A percentile compares a stretch with the other conserved stretches of the same genome.
These are phyloP conservation scores for Sprattus sprattus DNA, from an alignment of 2,113 vertebrate genomes.

Conservation along the genomic window DNA sequence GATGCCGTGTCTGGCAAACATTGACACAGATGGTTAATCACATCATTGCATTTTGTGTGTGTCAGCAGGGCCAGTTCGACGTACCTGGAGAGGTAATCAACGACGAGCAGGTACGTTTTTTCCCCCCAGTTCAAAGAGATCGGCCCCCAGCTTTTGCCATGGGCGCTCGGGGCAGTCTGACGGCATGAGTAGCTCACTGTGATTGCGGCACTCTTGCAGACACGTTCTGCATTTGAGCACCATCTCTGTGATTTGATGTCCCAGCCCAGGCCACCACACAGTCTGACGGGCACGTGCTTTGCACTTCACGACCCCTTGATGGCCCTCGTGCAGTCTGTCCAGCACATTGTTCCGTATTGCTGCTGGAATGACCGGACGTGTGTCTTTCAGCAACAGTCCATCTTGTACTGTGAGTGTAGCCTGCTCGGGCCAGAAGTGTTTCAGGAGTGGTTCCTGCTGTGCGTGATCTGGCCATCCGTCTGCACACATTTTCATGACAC, in stretches of 20 bases:
- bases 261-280: not conserved
- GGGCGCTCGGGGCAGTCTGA: not conserved
- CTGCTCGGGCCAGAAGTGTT: slow-evolving; percentile 20
- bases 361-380: slow-evolving; percentile 25
- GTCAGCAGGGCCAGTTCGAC: slow-evolving; percentile 19
- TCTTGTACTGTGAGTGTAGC: slow-evolving; percentile 5
- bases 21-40: slow-evolving; percentile 25
- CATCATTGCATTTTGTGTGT: not conserved
- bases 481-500: not conserved
- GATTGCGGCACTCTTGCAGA: slow-evolving; percentile 4
- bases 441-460: not conserved
- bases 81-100: slow-evolving; percentile 35
- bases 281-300: not conserved
- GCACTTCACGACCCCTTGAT: slow-evolving; percentile 31
- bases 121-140: slow-evolving; percentile 24
- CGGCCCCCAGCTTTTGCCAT: slow-evolving; percentile 28
- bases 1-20: slow-evolving; percentile 36
- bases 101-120: slow-evolving; percentile 30
- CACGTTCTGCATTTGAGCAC: slow-evolving; percentile 10
- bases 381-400: slow-evolving; percentile 27
- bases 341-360: slow-evolving; percentile 34
- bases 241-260: not conserved
- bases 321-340: slow-evolving; percentile 25
- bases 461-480: not conserved
- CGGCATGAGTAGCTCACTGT: slow-evolving; percentile 25